phyloP scores from a whole-genome alignment of 2,113 vertebrate genomes.

The Circaetus gallicus region DNA sequence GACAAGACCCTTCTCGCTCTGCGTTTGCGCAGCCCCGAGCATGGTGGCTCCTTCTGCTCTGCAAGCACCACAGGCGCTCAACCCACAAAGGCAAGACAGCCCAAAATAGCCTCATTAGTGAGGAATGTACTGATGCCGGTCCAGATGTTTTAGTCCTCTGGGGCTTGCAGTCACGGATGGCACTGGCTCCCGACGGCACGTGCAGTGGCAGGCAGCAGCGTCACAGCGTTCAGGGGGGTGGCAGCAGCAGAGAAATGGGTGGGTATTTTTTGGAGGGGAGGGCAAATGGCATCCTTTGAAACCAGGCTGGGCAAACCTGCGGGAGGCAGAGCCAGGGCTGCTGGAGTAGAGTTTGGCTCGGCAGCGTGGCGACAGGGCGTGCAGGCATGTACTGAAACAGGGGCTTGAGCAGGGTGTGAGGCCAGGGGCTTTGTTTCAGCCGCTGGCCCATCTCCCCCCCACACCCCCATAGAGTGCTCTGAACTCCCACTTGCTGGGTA shows the following conservation, averaged over 20 bases:
- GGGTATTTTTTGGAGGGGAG: not conserved
- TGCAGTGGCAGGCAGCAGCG: not conserved
- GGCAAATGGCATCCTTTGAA: not conserved
- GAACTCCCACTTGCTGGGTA: not conserved
- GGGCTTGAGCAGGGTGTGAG: not conserved
- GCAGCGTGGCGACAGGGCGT: accelerated
- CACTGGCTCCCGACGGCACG: accelerated
- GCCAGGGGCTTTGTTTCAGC: not conserved
- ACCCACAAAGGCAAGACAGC: not conserved
- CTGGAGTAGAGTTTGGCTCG: not conserved
- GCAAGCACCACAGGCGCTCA: not conserved
- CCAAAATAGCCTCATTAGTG: not conserved
- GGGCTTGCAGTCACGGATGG: not conserved
- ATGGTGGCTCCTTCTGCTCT: not conserved
- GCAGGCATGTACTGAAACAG: not conserved
- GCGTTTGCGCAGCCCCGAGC: accelerated
- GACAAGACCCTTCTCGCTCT: not conserved
- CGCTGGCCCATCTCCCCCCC: not conserved
- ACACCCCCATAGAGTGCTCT: accelerated
- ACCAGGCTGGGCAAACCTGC: not conserved
- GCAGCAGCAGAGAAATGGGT: not conserved
- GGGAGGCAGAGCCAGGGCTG: not conserved
- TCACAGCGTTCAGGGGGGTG: not conserved
- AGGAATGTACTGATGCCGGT: not conserved
- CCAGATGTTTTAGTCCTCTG: not conserved